Evolutionary conservation across 2,113 vertebrate genomes (phyloP), one percentile per base, ranked within the genome.

Genomic region (Pygoscelis antarcticus): DNA sequence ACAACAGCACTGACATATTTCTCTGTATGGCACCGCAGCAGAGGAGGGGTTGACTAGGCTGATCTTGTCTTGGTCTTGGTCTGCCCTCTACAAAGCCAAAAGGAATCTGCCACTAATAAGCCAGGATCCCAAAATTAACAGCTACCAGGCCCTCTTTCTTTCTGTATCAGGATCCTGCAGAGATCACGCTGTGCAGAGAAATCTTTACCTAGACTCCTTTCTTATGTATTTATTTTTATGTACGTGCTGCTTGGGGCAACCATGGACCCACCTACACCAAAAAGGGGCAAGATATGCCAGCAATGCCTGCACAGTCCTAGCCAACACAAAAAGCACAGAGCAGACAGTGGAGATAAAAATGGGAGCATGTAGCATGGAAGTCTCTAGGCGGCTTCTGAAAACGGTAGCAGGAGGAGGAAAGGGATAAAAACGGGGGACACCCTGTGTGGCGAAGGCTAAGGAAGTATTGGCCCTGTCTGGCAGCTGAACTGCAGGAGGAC

Each of bases 191-290:
- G 22, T 8, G 18, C 72, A 47, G 47, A 89, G 32, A 88, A 38
- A 52, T 64, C 69, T 86, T 74, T 25, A 70, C 14, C 19, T 15
- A 42, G 49, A 13, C 49, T 66, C 38, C 26, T 57, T 89, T 77
- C 44, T 42, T n/a, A 65, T 9, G 4, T 27, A 26, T 65, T 69
- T 16, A 22, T 64, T 70, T 83, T 62, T 42, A 42, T 3, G 4
- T 34, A 44, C 1, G 0, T 0, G 0, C 30, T 87, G 34, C 75
- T 32, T 51, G 51, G 22, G 57, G 10, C 27, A 87, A 29, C 29
- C 23, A 38, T 0, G 0, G 8, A 64, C 42, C 49, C 38, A 40
- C 23, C 26, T 29, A 26, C 26, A 40, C 30, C 14, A 25, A 5
- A 26, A 64, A 47, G n/a, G 47, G 23, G 57, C 8, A 34, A 27